A percentile compares a stretch with the other conserved stretches of the same genome.
Evolutionary conservation across 2,888 invertebrate genomes (phyloP).

Genomic region (Tenthredo amoena): DNA sequence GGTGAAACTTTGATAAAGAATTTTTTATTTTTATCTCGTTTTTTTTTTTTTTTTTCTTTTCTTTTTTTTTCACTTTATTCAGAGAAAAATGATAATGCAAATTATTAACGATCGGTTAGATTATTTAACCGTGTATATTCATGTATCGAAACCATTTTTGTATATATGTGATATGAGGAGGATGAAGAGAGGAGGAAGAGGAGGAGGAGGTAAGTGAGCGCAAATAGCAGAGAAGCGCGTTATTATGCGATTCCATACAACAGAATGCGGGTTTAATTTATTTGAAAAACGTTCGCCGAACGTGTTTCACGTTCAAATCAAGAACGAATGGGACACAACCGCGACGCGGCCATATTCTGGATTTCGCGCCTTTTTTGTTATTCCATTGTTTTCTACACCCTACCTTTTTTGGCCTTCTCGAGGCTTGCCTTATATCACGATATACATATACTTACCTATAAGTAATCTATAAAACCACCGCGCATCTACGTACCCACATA

Average conservation of each 20-base stretch:
- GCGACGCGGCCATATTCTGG: constrained; percentile 64
- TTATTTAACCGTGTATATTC: background rate
- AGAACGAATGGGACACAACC: constrained; percentile 53
- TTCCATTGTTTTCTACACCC: constrained; percentile 63
- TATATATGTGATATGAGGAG: background rate
- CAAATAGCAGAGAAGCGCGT: constrained; percentile 12
- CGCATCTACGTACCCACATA: background rate
- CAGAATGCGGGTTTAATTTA: constrained; percentile 70
- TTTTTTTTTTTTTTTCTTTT: no score
- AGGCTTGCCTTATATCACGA: background rate
- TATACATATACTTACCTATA: background rate
- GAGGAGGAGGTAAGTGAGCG: background rate
- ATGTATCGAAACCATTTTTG: background rate
- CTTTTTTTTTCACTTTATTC: no score
- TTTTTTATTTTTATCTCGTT: background rate
- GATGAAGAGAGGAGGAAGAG: background rate
- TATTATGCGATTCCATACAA: constrained; percentile 62
- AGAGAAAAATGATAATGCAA: background rate
- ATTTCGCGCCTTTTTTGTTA: constrained; percentile 71
- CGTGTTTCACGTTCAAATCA: constrained; percentile 67
- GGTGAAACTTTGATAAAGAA: background rate
- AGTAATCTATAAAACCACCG: background rate
- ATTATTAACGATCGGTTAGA: background rate
- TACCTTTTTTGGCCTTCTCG: constrained; percentile 53
- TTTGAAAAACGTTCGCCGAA: constrained; percentile 74